Conservation (phyloP, 2,888 invertebrate genomes). For the Leptopterna dolabrata region DNA sequence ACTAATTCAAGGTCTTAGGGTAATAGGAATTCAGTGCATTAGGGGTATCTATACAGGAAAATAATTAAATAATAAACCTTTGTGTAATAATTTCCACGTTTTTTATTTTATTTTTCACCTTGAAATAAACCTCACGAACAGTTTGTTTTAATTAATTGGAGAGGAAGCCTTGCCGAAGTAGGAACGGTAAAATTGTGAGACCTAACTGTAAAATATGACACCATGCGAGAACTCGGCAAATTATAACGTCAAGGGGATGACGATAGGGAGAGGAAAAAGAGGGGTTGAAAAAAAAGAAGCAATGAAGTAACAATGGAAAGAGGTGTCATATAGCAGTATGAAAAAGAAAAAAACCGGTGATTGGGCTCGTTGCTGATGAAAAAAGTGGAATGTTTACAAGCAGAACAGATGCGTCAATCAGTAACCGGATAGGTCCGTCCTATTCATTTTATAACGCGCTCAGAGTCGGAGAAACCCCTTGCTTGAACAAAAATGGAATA, state of each 20-base stretch:
- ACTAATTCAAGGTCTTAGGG: too few species aligned
- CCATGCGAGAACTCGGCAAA: neutral
- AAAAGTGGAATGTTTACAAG: constrained; percentile 43
- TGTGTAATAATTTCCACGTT: too few species aligned
- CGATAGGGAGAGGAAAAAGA: neutral
- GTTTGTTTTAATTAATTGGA: neutral
- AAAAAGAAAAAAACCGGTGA: neutral
- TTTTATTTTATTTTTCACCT: too few species aligned
- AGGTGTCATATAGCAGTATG: constrained; percentile 33
- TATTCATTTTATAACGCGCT: neutral
- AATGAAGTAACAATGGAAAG: constrained; percentile 37
- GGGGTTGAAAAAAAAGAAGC: neutral
- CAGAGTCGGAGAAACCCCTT: constrained; percentile 46
- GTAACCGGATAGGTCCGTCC: constrained; percentile 34
- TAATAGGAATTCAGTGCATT: too few species aligned
- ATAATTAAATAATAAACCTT: too few species aligned
- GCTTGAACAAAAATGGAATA: constrained; percentile 44
- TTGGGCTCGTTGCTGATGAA: neutral
- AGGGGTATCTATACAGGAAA: too few species aligned
- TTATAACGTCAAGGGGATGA: constrained; percentile 1
- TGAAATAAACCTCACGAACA: neutral
- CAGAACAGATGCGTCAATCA: constrained; percentile 52
- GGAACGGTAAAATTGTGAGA: neutral
- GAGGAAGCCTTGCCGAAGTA: neutral
- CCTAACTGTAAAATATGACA: neutral